These are phyloP conservation scores for Cerastis rubricosa DNA, from an alignment of 2,888 invertebrate genomes.

Conservation along the genomic window DNA sequence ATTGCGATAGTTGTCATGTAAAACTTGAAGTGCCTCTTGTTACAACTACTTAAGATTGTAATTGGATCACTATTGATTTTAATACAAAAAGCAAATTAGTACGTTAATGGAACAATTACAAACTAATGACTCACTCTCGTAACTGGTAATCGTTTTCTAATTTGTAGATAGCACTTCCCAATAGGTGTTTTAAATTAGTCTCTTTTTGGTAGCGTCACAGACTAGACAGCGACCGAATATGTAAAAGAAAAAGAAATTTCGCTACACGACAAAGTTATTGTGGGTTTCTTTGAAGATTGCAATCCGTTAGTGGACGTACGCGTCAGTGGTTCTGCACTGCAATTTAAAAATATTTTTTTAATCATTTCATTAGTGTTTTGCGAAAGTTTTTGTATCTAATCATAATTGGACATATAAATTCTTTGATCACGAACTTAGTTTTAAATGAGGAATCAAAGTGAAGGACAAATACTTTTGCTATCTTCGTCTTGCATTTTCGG, in stretches of 20 bases:
- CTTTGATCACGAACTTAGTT: neutral
- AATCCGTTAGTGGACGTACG: conserved; percentile 41
- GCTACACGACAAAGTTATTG: conserved; percentile 32
- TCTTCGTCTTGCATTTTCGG: neutral
- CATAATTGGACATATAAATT: neutral
- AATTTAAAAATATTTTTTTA: conserved; percentile 33
- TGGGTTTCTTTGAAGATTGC: conserved; percentile 40
- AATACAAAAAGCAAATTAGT: conserved; percentile 13
- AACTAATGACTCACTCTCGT: conserved; percentile 36
- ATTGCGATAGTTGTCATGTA: neutral
- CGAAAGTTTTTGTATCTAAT: conserved; percentile 32
- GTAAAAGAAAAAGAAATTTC: conserved; percentile 35
- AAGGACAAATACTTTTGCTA: neutral
- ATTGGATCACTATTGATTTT: neutral
- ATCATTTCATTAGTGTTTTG: conserved; percentile 32
- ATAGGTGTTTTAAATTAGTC: conserved; percentile 45
- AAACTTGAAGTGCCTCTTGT: neutral
- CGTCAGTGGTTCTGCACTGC: conserved; percentile 41
- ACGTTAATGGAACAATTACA: conserved; percentile 23
- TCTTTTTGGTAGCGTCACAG: conserved; percentile 20
- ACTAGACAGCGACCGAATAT: conserved; percentile 38
- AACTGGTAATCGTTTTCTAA: conserved; percentile 56
- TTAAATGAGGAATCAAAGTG: conserved; percentile 30
- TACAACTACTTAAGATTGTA: neutral
- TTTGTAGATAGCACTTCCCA: conserved; percentile 45